These are phyloP conservation scores for Oegoconia quadripuncta DNA, from an alignment of 2,888 invertebrate species.

Conservation along the genomic window DNA sequence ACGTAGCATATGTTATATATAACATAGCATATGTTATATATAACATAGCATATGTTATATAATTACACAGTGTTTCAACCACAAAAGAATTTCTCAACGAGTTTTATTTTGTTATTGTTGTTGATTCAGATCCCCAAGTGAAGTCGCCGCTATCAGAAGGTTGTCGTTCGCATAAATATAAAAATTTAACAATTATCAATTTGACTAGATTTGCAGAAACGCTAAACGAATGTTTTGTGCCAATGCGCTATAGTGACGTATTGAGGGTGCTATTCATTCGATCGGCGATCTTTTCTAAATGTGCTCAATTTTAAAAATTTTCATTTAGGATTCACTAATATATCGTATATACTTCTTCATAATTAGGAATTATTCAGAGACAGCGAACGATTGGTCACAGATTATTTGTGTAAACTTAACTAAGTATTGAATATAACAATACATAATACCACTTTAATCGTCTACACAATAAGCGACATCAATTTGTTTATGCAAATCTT, in stretches of 20 bases:
- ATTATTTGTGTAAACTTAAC: conserved; percentile 7
- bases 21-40: no score
- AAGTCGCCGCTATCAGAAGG: neutral
- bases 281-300: conserved; percentile 13
- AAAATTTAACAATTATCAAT: neutral
- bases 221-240: conserved; percentile 13
- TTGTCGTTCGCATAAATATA: neutral
- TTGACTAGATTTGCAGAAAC: conserved; percentile 3
- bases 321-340: conserved; percentile 2
- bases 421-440: conserved; percentile 12
- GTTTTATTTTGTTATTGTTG: no score
- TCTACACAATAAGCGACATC: conserved; percentile 25
- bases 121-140: no score
- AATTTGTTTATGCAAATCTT: no score
- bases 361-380: no score
- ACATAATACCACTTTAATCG: no score
- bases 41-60: no score
- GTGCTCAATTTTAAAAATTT: conserved; percentile 18
- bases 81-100: no score
- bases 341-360: neutral
- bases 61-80: no score
- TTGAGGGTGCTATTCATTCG: conserved; percentile 17
- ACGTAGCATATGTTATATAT: no score
- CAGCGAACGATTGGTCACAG: neutral
- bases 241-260: conserved; percentile 19